These are phyloP conservation scores for Misgurnus mizolepis DNA, from an alignment of 2,113 vertebrate species.

Conservation along the genomic window DNA sequence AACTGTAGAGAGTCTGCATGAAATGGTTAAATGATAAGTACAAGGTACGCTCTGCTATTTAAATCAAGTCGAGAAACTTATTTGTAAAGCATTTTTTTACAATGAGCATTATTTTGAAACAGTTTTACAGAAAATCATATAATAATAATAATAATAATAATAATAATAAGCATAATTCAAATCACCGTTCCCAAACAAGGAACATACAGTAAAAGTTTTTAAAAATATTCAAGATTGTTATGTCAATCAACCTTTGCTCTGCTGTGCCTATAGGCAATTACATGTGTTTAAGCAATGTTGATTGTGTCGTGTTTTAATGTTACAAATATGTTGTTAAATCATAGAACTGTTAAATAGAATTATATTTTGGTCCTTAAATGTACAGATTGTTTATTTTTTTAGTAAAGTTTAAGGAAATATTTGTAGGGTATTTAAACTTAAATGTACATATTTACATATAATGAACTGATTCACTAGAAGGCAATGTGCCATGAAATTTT, in stretches of 20 bases:
- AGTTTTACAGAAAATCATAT: no score
- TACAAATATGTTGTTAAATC: neutral
- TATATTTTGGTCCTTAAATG: neutral
- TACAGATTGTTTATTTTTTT: neutral
- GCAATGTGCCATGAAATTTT: neutral
- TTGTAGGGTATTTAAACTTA: neutral
- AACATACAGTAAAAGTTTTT: no score
- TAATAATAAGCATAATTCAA: no score
- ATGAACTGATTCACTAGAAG: neutral
- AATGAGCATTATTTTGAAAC: no score
- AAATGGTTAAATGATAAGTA: no score
- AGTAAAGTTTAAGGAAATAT: conserved; percentile 2
- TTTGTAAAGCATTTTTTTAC: no score
- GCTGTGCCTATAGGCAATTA: neutral
- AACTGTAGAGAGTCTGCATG: no score
- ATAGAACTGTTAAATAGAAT: neutral
- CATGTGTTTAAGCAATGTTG: neutral
- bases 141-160: no score
- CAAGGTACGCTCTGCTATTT: no score
- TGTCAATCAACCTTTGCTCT: neutral
- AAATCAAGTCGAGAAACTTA: no score
- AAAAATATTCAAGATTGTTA: no score
- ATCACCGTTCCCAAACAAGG: no score
- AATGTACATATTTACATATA: neutral
- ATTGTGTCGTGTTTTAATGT: neutral